A percentile compares a stretch with the other conserved stretches of the same genome.
Conservation (phyloP, 2,888 invertebrate genomes). For the Aporophyla nigra region DNA sequence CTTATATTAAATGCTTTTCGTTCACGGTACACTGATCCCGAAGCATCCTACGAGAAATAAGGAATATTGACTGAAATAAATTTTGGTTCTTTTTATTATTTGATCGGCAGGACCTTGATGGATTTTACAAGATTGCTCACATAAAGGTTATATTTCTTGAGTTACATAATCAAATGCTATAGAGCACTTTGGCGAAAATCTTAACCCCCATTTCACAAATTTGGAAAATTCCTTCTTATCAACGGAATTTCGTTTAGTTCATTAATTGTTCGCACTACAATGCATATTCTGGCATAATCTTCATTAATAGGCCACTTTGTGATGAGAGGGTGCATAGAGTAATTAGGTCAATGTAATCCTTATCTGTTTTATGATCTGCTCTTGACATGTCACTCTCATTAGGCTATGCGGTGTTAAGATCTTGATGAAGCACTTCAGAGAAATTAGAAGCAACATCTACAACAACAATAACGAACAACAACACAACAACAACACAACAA, state of each 20-base stretch:
- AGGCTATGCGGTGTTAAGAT: neutral
- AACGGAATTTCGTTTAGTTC: neutral
- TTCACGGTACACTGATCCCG: constrained; percentile 39
- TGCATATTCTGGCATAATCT: constrained; percentile 13
- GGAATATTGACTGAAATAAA: constrained; percentile 12
- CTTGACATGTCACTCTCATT: constrained; percentile 24
- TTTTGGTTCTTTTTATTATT: constrained; percentile 23
- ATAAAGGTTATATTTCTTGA: neutral
- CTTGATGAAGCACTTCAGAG: constrained; percentile 4
- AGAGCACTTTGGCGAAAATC: neutral
- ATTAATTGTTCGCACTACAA: constrained; percentile 33
- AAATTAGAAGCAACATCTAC: neutral
- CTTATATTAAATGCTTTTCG: constrained; percentile 43
- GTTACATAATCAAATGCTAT: neutral
- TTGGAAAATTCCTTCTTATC: neutral
- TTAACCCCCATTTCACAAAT: neutral
- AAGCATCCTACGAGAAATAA: constrained; percentile 27
- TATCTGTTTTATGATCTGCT: constrained; percentile 40
- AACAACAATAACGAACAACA: too few relatives aligned
- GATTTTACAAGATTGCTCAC: neutral
- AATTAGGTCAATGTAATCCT: constrained; percentile 53
- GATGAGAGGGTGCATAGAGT: constrained; percentile 48
- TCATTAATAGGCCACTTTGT: constrained; percentile 53
- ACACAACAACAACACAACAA: too few relatives aligned
- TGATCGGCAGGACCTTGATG: neutral